Conservation (phyloP, 2,113 vertebrate species). For the Elgaria multicarinata region DNA sequence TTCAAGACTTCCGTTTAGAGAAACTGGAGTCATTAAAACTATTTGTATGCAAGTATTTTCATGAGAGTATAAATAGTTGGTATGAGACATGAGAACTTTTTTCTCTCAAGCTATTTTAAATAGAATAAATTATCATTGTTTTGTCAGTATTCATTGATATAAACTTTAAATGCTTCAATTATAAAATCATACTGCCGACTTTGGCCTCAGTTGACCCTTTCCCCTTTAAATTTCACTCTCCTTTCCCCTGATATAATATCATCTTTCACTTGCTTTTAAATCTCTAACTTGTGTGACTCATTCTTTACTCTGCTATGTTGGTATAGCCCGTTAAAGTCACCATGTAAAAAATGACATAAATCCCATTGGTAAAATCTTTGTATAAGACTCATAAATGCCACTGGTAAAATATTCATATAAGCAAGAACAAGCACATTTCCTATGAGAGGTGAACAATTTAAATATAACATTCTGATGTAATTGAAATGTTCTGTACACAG, state of each 20-base stretch:
- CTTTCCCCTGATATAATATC: constrained; percentile 3
- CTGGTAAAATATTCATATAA: constrained; percentile 19
- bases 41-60: constrained; percentile 52
- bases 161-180: constrained; percentile 31
- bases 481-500: constrained; percentile 3
- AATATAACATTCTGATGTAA: constrained; percentile 10
- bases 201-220: constrained; percentile 34
- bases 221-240: constrained; percentile 32
- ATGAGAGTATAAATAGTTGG: constrained; percentile 38
- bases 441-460: constrained; percentile 13
- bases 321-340: background rate
- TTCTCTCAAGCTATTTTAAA: background rate
- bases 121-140: constrained; percentile 31
- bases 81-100: background rate
- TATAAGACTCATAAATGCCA: background rate
- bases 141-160: constrained; percentile 25
- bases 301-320: constrained; percentile 41
- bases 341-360: background rate
- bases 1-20: background rate
- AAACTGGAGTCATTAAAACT: constrained; percentile 33
- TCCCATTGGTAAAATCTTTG: background rate
- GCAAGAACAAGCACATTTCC: background rate
- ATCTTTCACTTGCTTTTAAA: constrained; percentile 49
- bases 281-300: constrained; percentile 30
- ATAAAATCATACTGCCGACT: background rate